phyloP scores from a whole-genome alignment of 1,140 invertebrate species.

The Drosophila trapezifrons region DNA sequence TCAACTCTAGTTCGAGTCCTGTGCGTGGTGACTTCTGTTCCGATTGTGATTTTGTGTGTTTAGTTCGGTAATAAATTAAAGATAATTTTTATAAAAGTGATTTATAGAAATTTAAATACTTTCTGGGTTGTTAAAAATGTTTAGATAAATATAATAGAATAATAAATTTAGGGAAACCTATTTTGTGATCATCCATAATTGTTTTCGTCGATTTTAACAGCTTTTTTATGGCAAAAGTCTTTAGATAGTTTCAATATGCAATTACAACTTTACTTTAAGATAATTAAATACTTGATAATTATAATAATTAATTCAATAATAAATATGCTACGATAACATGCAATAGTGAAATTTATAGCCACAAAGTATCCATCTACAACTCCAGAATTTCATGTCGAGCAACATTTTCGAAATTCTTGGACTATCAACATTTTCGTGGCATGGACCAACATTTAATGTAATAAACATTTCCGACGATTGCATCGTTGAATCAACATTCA shows the following conservation, averaged over 20 bases:
- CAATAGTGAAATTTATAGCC: not conserved
- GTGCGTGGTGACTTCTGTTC: not conserved
- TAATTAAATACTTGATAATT: too few species aligned
- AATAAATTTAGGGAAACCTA: not conserved
- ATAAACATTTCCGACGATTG: slow-evolving; percentile 1
- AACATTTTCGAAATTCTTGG: slow-evolving; percentile 1
- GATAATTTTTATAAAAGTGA: not conserved
- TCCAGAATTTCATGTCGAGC: not conserved
- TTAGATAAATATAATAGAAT: not conserved
- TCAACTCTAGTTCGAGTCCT: slow-evolving; percentile 26
- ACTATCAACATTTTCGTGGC: not conserved
- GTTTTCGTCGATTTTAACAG: not conserved
- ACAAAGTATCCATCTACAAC: not conserved
- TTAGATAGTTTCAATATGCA: not conserved
- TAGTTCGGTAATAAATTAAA: slow-evolving; percentile 7
- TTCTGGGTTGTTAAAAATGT: not conserved
- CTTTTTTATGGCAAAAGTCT: not conserved
- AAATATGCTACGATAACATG: too few species aligned
- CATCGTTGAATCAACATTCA: slow-evolving; percentile 15
- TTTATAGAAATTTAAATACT: not conserved
- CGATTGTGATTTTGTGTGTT: slow-evolving; percentile 12
- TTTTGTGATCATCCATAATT: too few species aligned
- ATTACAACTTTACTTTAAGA: not conserved
- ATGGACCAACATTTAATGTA: not conserved
- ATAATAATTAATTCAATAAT: not conserved